Base-by-base conservation (phyloP, 2,888 invertebrate species). In the Cheilosia impressa region DNA sequence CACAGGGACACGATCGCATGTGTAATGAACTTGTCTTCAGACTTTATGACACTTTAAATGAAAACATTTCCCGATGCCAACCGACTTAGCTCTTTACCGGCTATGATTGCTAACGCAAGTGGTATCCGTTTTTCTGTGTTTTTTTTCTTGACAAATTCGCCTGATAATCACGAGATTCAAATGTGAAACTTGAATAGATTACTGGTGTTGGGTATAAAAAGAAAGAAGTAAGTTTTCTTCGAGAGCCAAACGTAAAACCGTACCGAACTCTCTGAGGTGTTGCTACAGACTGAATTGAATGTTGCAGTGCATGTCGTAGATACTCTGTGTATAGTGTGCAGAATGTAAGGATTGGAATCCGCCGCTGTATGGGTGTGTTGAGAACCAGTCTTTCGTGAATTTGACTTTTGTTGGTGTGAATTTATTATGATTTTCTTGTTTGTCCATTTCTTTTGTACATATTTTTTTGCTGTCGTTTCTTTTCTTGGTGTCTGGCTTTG, bases 301-400 rank as follows among this genome's bases (percentile, higher is more conserved):
- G 47, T 68, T 73, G 82, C 73, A 77, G 31, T 82, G 82, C 82
- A 82, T 78, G 73, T 82, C 87, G 72, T 85, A 85, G 82, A 87
- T 82, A 87, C 87, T 82, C 82, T 53, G 52, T 66, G 47, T 57
- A 34, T 72, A 31, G 52, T 62, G 71, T 87, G 77, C 77, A 68
- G 68, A 73, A 41, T 63, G 72, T 63, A 47, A 69, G 66, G 71
- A 80, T 75, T 72, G 85, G 85, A 81, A 76, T 85, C 71, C 76
- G 45, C 73, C 60, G 62, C 52, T 72, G 73, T 77, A 73, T 82
- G 41, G 41, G 81, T 81, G 81, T 82, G 82, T 69, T 82, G 73
- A 82, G 82, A 87, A 87, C 87, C 87, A 87, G 87, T 87, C 87
- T 87, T 87, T 87, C 87, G 82, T 87, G 87, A 87, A 87, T 87